Evolutionary conservation across 2,888 invertebrate genomes (phyloP).

Genomic region (Oligia fasciuncula): DNA sequence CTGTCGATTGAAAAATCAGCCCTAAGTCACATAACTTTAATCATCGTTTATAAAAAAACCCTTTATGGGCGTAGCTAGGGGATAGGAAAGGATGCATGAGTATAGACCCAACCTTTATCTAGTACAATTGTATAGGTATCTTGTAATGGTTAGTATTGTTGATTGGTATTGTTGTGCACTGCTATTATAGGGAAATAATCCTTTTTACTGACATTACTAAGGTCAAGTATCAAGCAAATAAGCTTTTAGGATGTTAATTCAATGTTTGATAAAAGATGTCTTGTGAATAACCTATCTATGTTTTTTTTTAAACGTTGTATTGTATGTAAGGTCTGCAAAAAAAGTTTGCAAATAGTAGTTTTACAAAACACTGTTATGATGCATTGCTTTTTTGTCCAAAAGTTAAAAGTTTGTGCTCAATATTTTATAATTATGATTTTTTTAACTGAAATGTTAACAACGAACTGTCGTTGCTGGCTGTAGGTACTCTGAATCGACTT

Average conservation of each 20-base stretch:
- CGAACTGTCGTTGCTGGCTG: not conserved
- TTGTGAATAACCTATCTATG: not conserved
- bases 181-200: not conserved
- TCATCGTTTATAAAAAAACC: not conserved
- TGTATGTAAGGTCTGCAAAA: not conserved
- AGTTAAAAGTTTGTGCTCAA: not conserved
- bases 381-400: not conserved
- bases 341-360: not conserved
- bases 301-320: no score
- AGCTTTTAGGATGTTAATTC: not conserved
- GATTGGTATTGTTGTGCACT: slow-evolving; percentile 11
- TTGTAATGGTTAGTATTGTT: slow-evolving; percentile 26
- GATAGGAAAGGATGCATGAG: not conserved
- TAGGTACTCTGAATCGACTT: slow-evolving; percentile 6
- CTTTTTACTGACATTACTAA: not conserved
- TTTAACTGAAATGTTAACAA: not conserved
- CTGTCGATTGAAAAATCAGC: no score
- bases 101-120: slow-evolving; percentile 19
- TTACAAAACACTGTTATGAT: not conserved
- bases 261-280: not conserved
- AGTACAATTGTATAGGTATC: slow-evolving; percentile 46
- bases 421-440: not conserved
- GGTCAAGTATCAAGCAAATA: slow-evolving; percentile 26
- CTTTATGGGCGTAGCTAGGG: not conserved
- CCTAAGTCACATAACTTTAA: not conserved